These are phyloP conservation scores for Petromus typicus DNA, from an alignment of 2,113 vertebrate genomes.

Conservation along the genomic window DNA sequence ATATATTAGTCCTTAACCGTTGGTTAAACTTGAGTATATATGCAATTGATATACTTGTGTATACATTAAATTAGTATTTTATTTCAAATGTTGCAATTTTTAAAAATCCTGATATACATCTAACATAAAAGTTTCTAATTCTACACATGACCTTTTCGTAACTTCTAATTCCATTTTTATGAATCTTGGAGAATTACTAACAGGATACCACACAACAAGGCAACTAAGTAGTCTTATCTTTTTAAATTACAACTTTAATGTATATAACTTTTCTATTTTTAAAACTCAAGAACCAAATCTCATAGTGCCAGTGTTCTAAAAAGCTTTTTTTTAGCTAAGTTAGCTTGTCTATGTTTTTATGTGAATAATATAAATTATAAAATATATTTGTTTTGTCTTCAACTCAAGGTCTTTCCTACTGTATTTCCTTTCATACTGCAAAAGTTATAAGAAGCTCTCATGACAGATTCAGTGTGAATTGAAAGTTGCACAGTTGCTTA, in stretches of 20 bases:
- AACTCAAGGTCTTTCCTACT: slow-evolving; percentile 38
- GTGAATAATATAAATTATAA: slow-evolving; percentile 70
- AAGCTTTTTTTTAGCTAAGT: slow-evolving; percentile 50
- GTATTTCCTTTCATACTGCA: slow-evolving; percentile 28
- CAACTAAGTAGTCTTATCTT: slow-evolving; percentile 40
- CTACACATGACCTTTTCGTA: background rate
- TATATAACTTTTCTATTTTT: slow-evolving; percentile 46
- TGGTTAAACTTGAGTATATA: background rate
- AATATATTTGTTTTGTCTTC: slow-evolving; percentile 24
- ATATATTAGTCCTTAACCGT: background rate
- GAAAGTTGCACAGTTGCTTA: slow-evolving; percentile 75
- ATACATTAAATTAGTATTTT: background rate
- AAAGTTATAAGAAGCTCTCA: slow-evolving; percentile 66
- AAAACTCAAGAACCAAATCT: slow-evolving; percentile 34
- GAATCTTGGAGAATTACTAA: background rate
- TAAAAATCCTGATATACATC: background rate
- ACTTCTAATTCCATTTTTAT: background rate
- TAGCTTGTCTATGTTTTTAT: slow-evolving; percentile 50
- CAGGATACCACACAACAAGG: slow-evolving; percentile 58
- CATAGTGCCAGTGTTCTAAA: background rate
- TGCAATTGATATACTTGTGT: background rate
- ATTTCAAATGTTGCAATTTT: slow-evolving; percentile 25
- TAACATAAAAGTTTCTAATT: background rate
- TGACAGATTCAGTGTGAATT: slow-evolving; percentile 72
- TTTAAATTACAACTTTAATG: background rate